A percentile compares a stretch with the other conserved stretches of the same genome.
These are phyloP conservation scores for Meghimatium bilineatum DNA, from an alignment of 2,888 invertebrate species.

Conservation along the genomic window DNA sequence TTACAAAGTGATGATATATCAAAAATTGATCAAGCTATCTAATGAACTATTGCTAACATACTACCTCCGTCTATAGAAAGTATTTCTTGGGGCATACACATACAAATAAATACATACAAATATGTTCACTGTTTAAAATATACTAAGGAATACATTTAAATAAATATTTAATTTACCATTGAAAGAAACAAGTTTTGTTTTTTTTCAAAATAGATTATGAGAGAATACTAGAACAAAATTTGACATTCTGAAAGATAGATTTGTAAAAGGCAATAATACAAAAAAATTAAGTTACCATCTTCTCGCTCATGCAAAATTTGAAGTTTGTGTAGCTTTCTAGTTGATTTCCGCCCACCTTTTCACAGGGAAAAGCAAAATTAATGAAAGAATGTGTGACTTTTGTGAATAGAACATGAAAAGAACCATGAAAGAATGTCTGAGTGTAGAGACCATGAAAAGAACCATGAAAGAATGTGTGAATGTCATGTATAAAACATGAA, in stretches of 20 bases:
- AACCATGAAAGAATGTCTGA: background rate
- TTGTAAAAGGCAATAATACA: background rate
- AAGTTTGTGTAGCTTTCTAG: background rate
- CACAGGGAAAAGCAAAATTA: slow-evolving; percentile 1
- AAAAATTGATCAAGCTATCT: background rate
- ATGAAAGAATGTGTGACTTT: background rate
- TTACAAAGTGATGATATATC: background rate
- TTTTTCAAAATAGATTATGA: background rate
- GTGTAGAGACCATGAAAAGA: background rate
- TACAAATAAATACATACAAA: background rate
- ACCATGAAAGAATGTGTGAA: background rate
- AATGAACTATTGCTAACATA: background rate
- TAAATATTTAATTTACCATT: background rate
- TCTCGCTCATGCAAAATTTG: slow-evolving; percentile 9
- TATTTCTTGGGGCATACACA: too few relatives aligned
- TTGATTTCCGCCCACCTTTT: slow-evolving; percentile 3
- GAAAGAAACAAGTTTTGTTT: slow-evolving; percentile 2
- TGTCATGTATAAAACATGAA: too few relatives aligned
- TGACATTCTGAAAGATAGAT: background rate
- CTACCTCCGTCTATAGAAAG: background rate
- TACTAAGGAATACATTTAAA: background rate
- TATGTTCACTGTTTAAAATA: background rate
- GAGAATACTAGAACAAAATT: background rate
- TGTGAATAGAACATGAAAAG: background rate
- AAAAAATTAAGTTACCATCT: slow-evolving; percentile 12